Evolutionary conservation across 2,113 vertebrate genomes (phyloP).

Genomic region (Lycocorax pyrrhopterus): DNA sequence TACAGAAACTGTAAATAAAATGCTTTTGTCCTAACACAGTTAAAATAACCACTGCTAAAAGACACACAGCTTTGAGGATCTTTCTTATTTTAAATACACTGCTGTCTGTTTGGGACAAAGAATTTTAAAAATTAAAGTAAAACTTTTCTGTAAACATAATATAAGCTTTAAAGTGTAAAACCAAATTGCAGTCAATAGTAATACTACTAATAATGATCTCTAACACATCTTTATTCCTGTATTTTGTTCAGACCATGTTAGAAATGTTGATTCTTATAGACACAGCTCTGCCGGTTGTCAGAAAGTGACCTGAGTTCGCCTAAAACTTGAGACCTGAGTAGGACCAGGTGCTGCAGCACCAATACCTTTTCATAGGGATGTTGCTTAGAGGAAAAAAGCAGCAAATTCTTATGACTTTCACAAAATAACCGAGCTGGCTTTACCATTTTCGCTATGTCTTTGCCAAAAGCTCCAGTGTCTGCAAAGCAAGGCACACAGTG

Average conservation of each 20-base stretch:
- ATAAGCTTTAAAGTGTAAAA: background rate
- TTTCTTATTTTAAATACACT: background rate
- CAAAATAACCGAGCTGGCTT: background rate
- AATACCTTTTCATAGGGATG: background rate
- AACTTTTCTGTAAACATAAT: background rate
- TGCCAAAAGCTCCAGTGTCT: constrained; percentile 68
- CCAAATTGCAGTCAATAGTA: background rate
- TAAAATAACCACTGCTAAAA: background rate
- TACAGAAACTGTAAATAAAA: background rate
- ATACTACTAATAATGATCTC: background rate
- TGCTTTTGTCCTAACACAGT: background rate
- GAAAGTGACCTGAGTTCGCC: background rate
- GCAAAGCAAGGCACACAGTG: constrained; percentile 69
- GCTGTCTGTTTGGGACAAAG: background rate
- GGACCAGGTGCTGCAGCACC: background rate
- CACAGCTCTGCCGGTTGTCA: background rate
- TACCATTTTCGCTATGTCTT: constrained; percentile 7
- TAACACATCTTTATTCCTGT: background rate
- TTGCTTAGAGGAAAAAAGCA: background rate
- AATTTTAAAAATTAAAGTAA: background rate
- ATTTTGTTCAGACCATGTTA: background rate
- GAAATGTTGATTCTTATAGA: background rate
- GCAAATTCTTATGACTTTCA: background rate
- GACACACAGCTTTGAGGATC: background rate
- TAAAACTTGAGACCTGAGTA: background rate